Base-by-base conservation (phyloP, 2,113 vertebrate genomes). In the Odontophorus gujanensis region DNA sequence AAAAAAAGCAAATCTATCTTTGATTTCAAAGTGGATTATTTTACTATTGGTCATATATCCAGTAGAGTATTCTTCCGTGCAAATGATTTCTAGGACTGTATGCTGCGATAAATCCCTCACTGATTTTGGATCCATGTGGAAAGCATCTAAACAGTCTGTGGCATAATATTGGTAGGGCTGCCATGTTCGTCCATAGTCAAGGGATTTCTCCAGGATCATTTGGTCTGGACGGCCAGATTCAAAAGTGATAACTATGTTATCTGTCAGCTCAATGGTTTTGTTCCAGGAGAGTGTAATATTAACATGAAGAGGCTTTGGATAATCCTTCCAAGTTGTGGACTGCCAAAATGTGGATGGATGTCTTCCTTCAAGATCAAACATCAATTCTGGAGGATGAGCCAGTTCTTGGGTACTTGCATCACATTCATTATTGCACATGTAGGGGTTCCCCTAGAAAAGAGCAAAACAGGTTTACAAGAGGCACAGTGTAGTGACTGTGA, bases 381-480 rank as follows among this genome's bases (percentile, higher is more conserved):
- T 99, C 95, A 99, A 98, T 66, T 99, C 98, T 1, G 99, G 98
- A 66, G 99, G 99, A 95, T 99, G 99, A 58, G 99, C 99, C 67
- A 99, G 97, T 91, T 99, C 99, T 4, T 99, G 98, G 25, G 99
- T 99, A 87, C 90, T 98, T 2, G 99, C 99, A 25, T 99, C 99
- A 95, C 99, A 99, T 97, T 99, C 99, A 25, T 99, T 99, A 97
- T 99, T 99, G 97, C 99, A 99, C 99, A 99, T 99, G 97, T 99
- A 99, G 25, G 99, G 99, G 96, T 99, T 99, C 75, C 99, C 99
- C 99, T 99, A 76, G 58, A 97, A 77, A 96, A 96, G 86, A 97
- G 87, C 81, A 96, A 92, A 92, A 86, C 36, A 58, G 43, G 9
- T 59, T 93, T 95, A 95, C 50, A 87, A 68, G 75, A 42, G 68